Percentiles rank a stretch among this genome's conserved stretches.
These are phyloP conservation scores for Germaria angustata DNA, from an alignment of 2,888 invertebrate species.

Conservation along the genomic window DNA sequence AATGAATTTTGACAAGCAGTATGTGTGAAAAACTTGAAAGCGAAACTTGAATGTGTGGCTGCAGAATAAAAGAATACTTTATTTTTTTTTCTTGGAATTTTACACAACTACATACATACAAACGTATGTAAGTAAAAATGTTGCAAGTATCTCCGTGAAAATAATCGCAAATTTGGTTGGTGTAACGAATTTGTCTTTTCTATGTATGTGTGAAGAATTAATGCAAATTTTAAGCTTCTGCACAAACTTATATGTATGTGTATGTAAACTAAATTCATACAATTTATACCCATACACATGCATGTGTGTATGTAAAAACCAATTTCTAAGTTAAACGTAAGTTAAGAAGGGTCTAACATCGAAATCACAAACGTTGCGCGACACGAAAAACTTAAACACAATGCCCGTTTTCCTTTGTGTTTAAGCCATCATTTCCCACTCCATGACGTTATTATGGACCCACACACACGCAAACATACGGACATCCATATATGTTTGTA, in stretches of 20 bases:
- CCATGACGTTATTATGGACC: not conserved
- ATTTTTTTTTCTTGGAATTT: no score
- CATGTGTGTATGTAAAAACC: not conserved
- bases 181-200: not conserved
- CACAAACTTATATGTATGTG: not conserved
- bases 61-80: no score
- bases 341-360: conserved; percentile 28
- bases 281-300: not conserved
- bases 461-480: no score
- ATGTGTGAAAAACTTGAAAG: no score
- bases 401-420: not conserved
- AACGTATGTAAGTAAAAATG: not conserved
- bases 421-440: not conserved
- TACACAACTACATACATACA: not conserved
- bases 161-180: no score
- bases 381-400: conserved; percentile 23
- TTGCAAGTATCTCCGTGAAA: no score
- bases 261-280: not conserved
- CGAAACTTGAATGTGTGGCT: no score
- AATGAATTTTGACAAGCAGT: no score
- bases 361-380: conserved; percentile 37
- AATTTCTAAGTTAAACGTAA: not conserved
- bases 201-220: not conserved
- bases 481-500: no score
- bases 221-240: not conserved